A percentile compares a stretch with the other conserved stretches of the same genome.
Conservation (phyloP, 2,113 vertebrate genomes). For the Pomatostomus ruficeps region DNA sequence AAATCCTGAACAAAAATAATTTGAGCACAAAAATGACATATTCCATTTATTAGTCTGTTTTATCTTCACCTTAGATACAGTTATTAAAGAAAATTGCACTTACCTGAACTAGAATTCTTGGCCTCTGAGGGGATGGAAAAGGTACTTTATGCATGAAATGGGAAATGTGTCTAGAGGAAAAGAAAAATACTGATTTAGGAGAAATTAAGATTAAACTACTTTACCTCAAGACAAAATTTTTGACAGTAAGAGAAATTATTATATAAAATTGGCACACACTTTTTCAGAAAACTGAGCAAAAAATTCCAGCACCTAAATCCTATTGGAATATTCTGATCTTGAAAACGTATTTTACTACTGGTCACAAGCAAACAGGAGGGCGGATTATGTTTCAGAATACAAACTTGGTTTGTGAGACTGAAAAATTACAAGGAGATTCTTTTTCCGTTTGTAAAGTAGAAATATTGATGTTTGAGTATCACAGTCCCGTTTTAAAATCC, state of each 20-base stretch:
- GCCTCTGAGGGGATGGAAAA: slow-evolving; percentile 93
- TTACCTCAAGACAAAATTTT: not conserved
- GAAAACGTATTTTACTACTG: not conserved
- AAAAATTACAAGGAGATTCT: not conserved
- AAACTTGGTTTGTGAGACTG: not conserved
- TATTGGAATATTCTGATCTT: not conserved
- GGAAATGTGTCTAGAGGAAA: slow-evolving; percentile 87
- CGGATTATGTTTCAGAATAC: not conserved
- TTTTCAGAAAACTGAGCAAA: not conserved
- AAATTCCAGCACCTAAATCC: not conserved
- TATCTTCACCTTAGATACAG: not conserved
- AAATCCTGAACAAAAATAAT: not conserved
- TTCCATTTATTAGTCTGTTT: not conserved
- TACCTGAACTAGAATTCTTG: slow-evolving; percentile 95
- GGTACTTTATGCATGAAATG: slow-evolving; percentile 98
- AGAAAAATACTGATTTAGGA: not conserved
- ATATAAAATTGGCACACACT: not conserved
- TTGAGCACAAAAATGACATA: not conserved
- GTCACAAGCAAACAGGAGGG: not conserved
- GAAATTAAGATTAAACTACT: not conserved
- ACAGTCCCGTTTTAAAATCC: not conserved
- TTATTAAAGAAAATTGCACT: slow-evolving; percentile 14
- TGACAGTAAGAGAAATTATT: not conserved
- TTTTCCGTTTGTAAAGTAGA: not conserved
- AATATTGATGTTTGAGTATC: not conserved